Base-by-base conservation (phyloP, 2,797 vertebrate species). In the Danionella dracula region DNA sequence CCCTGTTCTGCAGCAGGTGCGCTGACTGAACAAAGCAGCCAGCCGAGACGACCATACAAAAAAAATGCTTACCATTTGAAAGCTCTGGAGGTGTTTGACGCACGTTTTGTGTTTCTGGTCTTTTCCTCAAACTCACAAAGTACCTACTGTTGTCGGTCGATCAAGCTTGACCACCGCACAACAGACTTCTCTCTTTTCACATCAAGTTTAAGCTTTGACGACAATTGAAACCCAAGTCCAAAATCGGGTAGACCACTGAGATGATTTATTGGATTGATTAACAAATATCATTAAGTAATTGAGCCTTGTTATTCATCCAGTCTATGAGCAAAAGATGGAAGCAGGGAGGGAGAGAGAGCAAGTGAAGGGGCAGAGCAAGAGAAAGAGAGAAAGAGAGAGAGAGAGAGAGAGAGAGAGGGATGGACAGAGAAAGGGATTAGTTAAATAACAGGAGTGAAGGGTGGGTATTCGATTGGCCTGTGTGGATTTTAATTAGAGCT, bases 401-500 rank as follows among this genome's bases (percentile, higher is more conserved):
- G 8, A 40, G 75, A 71, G 38, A 58, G 71, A 77, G 61, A 74
- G 66, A 66, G 51, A 61, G 45, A 48, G 72, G 72, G 75, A 61
- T 68, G 71, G 68, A 68, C 17, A 27, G 17, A 54, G 68, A 67
- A 34, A 34, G 46, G 68, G 58, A 81, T 74, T 71, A 66, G 29
- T 68, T 46, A 8, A 41, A 27, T 64, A 71, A 78, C 73, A 75
- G 66, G 21, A 55, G 60, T 78, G 81, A 79, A 70, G 54, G 74
- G 67, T 35, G 41, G 54, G 76, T 78, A 76, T 81, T 80, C 79
- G 76, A 75, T 76, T 84, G 79, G 84, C 57, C 67, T 76, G 65
- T 58, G 66, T 68, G 71, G 75, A 72, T 78, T 88, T 90, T 89
- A 90, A 90, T 90, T 86, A 86, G 81, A 51, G 16, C 78, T 89